Percentiles rank a stretch among this genome's conserved stretches.
Conservation (phyloP, 2,797 vertebrate genomes). For the Melopsittacus undulatus region DNA sequence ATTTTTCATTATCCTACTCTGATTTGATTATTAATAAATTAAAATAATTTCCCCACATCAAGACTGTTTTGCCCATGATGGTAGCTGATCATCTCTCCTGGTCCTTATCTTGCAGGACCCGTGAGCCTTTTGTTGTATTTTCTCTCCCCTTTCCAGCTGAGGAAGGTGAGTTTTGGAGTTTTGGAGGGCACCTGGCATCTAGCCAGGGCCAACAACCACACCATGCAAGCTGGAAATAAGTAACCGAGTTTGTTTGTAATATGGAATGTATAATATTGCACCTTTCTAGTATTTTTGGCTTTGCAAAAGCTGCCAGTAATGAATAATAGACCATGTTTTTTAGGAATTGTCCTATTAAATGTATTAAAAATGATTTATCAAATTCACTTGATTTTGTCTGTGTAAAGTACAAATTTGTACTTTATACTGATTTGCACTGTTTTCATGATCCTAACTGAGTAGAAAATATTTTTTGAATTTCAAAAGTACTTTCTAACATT, state of each 20-base stretch:
- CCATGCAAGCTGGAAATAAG: background rate
- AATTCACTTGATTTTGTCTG: rapidly evolving
- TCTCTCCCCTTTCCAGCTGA: background rate
- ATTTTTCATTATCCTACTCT: background rate
- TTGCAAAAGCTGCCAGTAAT: background rate
- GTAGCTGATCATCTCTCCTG: background rate
- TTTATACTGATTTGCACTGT: background rate
- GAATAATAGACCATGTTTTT: background rate
- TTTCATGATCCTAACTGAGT: background rate
- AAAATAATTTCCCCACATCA: background rate
- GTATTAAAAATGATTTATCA: background rate
- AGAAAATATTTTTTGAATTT: background rate
- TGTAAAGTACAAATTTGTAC: background rate
- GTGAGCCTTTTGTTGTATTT: background rate
- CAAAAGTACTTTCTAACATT: background rate
- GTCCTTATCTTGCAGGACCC: background rate
- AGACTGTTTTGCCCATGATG: background rate
- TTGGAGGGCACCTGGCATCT: background rate
- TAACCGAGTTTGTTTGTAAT: background rate
- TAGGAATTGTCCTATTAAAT: background rate
- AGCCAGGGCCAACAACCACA: background rate
- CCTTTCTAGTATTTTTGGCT: background rate
- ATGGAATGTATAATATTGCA: background rate
- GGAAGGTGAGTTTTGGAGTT: background rate
- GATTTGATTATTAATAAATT: background rate